These are phyloP conservation scores for Lasioglossum malachurum DNA, from an alignment of 2,888 invertebrate species.

Conservation along the genomic window DNA sequence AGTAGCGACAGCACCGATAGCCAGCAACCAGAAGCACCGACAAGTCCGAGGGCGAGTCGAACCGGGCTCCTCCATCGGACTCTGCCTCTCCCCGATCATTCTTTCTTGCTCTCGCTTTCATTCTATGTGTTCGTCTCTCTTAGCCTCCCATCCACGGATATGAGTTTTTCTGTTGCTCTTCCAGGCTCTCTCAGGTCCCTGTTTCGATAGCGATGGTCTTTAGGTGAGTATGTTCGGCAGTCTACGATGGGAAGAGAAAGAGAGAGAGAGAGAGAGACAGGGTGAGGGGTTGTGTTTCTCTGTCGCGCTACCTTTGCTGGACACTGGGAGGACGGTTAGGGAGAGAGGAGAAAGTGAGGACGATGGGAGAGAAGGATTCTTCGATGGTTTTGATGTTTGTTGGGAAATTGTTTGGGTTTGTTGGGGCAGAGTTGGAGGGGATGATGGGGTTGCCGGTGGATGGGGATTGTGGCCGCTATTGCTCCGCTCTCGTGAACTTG, in stretches of 20 bases:
- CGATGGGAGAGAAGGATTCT: slow-evolving; percentile 17
- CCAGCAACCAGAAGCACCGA: slow-evolving; percentile 43
- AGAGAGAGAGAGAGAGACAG: too few relatives aligned
- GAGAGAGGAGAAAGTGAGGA: neutral
- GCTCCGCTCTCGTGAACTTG: neutral
- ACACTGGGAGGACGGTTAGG: neutral
- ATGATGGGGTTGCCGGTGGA: neutral
- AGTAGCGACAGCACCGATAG: slow-evolving; percentile 42
- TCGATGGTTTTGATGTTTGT: slow-evolving; percentile 22
- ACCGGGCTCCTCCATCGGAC: neutral
- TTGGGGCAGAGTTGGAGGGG: neutral
- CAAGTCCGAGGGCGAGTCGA: slow-evolving; percentile 4
- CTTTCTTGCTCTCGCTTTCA: neutral
- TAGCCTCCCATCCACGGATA: neutral
- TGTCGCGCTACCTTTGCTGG: neutral
- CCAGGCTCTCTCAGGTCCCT: neutral
- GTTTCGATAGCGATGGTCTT: neutral
- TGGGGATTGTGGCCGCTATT: neutral
- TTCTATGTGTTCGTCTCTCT: neutral
- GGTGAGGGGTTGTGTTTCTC: neutral
- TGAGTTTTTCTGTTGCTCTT: neutral
- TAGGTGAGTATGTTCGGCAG: neutral
- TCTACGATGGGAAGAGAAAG: neutral
- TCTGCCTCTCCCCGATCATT: neutral
- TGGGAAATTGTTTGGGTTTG: neutral